Evolutionary conservation across 2,888 invertebrate species (phyloP).

Genomic region (Leucophora obtusa): DNA sequence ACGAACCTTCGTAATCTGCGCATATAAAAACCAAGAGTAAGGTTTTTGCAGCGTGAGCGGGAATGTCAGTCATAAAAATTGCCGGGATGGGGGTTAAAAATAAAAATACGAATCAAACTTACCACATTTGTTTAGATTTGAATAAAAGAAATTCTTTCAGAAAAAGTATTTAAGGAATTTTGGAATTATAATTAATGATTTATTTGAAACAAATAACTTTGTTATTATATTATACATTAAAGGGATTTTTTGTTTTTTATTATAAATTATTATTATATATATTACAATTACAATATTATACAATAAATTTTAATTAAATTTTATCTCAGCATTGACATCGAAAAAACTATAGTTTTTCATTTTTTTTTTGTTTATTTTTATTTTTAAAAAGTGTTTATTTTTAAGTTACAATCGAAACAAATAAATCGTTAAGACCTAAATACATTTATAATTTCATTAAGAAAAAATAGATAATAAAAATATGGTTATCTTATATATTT

Average conservation of each 20-base stretch:
- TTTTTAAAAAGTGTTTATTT: slow-evolving; percentile 27
- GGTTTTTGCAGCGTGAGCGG: too few relatives aligned
- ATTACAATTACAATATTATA: slow-evolving; percentile 71
- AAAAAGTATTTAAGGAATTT: slow-evolving; percentile 22
- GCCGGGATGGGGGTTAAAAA: too few relatives aligned
- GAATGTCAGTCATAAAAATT: too few relatives aligned
- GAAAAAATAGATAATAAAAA: slow-evolving; percentile 57
- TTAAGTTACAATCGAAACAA: slow-evolving; percentile 1
- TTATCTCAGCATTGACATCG: slow-evolving; percentile 64
- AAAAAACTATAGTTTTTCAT: slow-evolving; percentile 41
- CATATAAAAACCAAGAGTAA: too few relatives aligned
- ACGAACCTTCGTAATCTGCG: too few relatives aligned
- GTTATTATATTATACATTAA: slow-evolving; percentile 75
- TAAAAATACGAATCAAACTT: not conserved
- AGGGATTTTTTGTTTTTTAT: slow-evolving; percentile 68
- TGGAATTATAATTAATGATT: slow-evolving; percentile 77
- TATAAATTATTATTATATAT: slow-evolving; percentile 70
- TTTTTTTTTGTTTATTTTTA: slow-evolving; percentile 33
- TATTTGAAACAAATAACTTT: slow-evolving; percentile 79
- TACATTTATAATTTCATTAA: slow-evolving; percentile 53
- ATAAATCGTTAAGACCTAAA: slow-evolving; percentile 47
- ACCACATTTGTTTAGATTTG: not conserved
- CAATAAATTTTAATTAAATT: slow-evolving; percentile 60
- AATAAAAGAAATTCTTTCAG: not conserved
- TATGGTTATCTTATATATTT: slow-evolving; percentile 48